Percentiles rank a stretch among this genome's conserved stretches.
phyloP scores from a whole-genome alignment of 1,140 invertebrate genomes.

The Grapholita molesta region DNA sequence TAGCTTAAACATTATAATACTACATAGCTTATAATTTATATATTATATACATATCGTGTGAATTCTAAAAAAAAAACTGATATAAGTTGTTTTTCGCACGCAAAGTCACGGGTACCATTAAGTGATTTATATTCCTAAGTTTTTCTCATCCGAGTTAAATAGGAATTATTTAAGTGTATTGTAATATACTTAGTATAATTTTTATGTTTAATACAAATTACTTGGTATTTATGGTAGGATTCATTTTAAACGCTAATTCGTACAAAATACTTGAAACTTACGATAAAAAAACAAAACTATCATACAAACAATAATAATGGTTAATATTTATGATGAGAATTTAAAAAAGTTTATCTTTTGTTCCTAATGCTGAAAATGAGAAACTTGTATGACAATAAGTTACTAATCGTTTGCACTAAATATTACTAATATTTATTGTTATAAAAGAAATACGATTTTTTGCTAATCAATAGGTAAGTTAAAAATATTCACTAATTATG shows the following conservation, averaged over 20 bases:
- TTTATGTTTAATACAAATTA: background rate
- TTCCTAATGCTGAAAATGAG: background rate
- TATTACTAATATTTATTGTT: background rate
- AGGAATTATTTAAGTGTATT: background rate
- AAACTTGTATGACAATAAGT: background rate
- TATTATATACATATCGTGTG: too few relatives aligned
- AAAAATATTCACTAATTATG: too few relatives aligned
- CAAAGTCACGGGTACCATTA: too few relatives aligned
- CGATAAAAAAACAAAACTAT: background rate
- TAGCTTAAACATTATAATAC: too few relatives aligned
- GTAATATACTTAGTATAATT: background rate
- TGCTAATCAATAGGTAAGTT: background rate
- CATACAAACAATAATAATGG: background rate
- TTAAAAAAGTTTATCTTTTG: background rate
- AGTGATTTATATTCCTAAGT: too few relatives aligned
- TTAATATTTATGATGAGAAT: background rate
- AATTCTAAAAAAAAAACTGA: too few relatives aligned
- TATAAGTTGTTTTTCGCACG: too few relatives aligned
- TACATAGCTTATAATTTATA: too few relatives aligned
- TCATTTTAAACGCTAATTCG: background rate
- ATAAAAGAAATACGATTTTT: background rate
- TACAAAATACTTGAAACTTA: background rate
- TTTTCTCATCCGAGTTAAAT: too few relatives aligned
- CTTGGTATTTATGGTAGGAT: background rate
- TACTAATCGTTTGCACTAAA: background rate